Evolutionary conservation across 2,888 invertebrate species (phyloP).

Genomic region (Eumerus sabulonum): DNA sequence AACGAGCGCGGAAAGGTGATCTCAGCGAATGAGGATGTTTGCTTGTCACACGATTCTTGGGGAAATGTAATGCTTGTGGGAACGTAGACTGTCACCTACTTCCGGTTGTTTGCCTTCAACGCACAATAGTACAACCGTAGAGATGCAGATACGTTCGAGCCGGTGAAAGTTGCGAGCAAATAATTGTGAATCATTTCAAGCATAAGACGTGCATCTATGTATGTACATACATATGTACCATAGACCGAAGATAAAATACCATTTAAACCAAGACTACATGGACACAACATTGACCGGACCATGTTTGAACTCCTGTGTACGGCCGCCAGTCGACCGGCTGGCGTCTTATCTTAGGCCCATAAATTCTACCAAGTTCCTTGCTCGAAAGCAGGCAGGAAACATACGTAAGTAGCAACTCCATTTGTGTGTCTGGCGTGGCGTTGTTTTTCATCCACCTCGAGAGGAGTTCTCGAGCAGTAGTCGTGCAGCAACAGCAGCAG

Average conservation of each 20-base stretch:
- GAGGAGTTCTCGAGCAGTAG: slow-evolving; percentile 43
- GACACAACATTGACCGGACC: slow-evolving; percentile 62
- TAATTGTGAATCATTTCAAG: slow-evolving; percentile 67
- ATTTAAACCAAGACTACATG: slow-evolving; percentile 50
- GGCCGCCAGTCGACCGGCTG: slow-evolving; percentile 36
- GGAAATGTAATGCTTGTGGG: slow-evolving; percentile 28
- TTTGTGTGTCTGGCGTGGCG: slow-evolving; percentile 47
- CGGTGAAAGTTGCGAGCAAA: slow-evolving; percentile 59
- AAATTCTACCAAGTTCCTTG: slow-evolving; percentile 55
- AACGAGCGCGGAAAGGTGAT: slow-evolving; percentile 50
- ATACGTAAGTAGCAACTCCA: slow-evolving; percentile 61
- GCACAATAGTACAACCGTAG: slow-evolving; percentile 21
- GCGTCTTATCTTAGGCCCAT: slow-evolving; percentile 60
- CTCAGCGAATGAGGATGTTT: slow-evolving; percentile 61
- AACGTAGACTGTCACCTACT: slow-evolving; percentile 50
- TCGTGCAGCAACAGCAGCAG: slow-evolving; percentile 19
- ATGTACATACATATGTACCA: slow-evolving; percentile 32
- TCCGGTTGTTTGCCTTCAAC: slow-evolving; percentile 39
- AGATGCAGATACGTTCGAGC: slow-evolving; percentile 35
- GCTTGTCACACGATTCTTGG: slow-evolving; percentile 50
- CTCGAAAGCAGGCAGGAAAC: neutral
- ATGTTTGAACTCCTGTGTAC: slow-evolving; percentile 66
- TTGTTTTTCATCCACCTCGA: slow-evolving; percentile 18
- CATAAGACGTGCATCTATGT: slow-evolving; percentile 48
- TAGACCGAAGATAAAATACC: slow-evolving; percentile 37